Evolutionary conservation across 2,113 vertebrate species (phyloP).

Genomic region (Lanius collurio): DNA sequence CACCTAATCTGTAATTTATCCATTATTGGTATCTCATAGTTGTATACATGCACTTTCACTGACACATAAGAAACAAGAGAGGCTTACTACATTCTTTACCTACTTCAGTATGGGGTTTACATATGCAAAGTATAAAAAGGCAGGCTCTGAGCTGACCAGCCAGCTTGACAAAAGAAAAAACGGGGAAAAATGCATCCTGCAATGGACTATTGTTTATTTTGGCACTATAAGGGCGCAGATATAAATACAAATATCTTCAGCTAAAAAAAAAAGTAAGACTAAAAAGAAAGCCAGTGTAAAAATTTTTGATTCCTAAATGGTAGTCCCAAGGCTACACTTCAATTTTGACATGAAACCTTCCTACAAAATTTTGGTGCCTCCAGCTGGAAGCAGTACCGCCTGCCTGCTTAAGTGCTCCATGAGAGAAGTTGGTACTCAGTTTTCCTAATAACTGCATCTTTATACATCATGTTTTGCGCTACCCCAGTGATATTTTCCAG

Average conservation of each 20-base stretch:
- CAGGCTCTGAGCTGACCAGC: background rate
- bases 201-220: background rate
- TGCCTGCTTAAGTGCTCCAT: background rate
- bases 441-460: background rate
- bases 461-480: background rate
- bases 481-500: background rate
- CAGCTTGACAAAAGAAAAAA: background rate
- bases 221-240: background rate
- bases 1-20: background rate
- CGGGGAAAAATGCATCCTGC: background rate
- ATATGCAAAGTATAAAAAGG: background rate
- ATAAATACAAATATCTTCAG: background rate
- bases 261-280: rapidly evolving
- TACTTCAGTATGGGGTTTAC: background rate
- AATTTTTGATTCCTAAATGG: background rate
- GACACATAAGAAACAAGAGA: background rate
- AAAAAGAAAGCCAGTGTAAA: background rate
- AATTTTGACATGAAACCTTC: background rate
- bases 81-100: background rate
- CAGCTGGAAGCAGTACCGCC: background rate
- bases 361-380: background rate
- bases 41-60: background rate
- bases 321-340: background rate
- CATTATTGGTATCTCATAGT: background rate
- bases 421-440: background rate